A percentile compares a stretch with the other conserved stretches of the same genome.
Conservation (phyloP, 2,888 invertebrate species). For the Aphrophora alni region DNA sequence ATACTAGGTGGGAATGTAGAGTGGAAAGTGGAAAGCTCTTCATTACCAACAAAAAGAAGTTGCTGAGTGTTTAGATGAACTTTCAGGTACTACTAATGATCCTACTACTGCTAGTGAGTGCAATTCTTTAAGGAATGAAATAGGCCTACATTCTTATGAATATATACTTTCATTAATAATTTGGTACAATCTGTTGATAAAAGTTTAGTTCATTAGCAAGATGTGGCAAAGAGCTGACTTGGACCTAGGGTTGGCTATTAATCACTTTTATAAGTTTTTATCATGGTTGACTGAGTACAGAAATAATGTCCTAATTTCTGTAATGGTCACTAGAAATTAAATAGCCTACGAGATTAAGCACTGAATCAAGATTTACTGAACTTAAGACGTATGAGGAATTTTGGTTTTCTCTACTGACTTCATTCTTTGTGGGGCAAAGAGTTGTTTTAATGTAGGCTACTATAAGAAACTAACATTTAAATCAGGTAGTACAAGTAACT, state of each 20-base stretch:
- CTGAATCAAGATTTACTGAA: constrained; percentile 19
- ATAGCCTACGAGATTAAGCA: constrained; percentile 7
- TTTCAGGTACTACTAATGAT: background rate
- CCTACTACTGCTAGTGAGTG: constrained; percentile 1
- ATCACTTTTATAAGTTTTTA: constrained; percentile 13
- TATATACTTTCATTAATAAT: too few relatives aligned
- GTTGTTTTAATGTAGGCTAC: too few relatives aligned
- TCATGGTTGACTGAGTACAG: constrained; percentile 16
- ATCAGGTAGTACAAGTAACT: too few relatives aligned
- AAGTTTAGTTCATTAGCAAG: constrained; percentile 1
- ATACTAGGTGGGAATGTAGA: background rate
- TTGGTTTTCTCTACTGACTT: too few relatives aligned
- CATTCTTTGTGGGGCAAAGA: too few relatives aligned
- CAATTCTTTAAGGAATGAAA: constrained; percentile 11
- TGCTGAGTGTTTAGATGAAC: constrained; percentile 8
- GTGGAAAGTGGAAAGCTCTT: background rate
- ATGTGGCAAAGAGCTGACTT: constrained; percentile 14
- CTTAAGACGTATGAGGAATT: constrained; percentile 22
- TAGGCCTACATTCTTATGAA: background rate
- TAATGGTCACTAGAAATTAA: constrained; percentile 17
- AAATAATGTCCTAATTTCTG: constrained; percentile 20
- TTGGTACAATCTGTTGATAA: background rate
- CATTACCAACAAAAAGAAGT: background rate
- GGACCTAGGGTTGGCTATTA: background rate
- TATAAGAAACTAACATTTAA: too few relatives aligned